Evolutionary conservation across 2,113 vertebrate species (phyloP).

Genomic region (Cacatua alba): DNA sequence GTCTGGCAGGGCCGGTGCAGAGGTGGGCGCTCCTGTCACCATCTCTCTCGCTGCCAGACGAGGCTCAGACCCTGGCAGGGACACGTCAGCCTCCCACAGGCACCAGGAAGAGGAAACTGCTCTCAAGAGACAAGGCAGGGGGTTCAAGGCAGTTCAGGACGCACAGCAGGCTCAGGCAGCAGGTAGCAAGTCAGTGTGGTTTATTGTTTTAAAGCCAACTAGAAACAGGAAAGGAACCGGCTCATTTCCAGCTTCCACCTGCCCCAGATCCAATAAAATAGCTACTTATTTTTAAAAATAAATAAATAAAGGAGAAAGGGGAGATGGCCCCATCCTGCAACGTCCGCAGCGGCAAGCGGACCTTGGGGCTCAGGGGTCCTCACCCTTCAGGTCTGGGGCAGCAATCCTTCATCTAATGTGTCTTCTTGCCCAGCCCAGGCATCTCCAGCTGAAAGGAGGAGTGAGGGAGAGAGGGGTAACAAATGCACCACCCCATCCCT

Average conservation of each 20-base stretch:
- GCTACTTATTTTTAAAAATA: neutral
- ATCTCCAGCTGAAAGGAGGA: accelerated
- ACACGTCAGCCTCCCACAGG: neutral
- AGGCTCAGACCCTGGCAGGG: accelerated
- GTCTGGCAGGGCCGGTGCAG: neutral
- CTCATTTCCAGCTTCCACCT: neutral
- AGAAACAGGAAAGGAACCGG: neutral
- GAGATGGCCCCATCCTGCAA: neutral
- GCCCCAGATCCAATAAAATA: neutral
- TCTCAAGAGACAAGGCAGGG: accelerated
- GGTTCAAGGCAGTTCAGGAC: accelerated
- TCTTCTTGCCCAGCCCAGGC: neutral
- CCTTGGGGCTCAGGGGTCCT: neutral
- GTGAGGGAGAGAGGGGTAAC: too few relatives aligned
- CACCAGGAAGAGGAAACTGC: neutral
- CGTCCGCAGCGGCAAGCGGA: neutral
- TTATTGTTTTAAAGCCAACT: neutral
- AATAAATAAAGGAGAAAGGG: neutral
- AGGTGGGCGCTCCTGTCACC: neutral
- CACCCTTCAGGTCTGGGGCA: neutral
- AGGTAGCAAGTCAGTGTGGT: neutral
- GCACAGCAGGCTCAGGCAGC: neutral
- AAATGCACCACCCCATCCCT: accelerated
- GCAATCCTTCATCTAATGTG: accelerated
- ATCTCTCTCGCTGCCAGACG: accelerated